These are phyloP conservation scores for Pelagia noctiluca DNA, from an alignment of 30 jellyfish, hydroid and myxozoan species.

Conservation along the genomic window DNA sequence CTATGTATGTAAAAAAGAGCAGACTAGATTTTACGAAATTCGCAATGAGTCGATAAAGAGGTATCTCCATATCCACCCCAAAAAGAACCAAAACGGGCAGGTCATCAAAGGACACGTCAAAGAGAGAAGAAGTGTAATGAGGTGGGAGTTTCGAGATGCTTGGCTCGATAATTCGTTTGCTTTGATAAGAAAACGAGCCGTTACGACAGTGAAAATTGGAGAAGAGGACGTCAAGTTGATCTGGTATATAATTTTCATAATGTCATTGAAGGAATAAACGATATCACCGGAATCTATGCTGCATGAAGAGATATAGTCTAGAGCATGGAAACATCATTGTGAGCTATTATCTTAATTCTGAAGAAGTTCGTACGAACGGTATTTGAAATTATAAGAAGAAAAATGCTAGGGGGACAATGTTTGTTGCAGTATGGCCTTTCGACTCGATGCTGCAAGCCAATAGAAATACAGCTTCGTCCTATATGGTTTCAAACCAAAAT, in stretches of 20 bases:
- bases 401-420: not conserved
- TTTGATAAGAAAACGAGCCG: slow-evolving; percentile 28
- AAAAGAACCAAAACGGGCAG: not conserved
- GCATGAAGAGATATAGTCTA: not conserved
- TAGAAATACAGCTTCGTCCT: not conserved
- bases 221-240: not conserved
- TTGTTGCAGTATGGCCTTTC: not conserved
- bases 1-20: slow-evolving; percentile 3
- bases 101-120: slow-evolving; percentile 2
- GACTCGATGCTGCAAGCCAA: not conserved
- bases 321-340: not conserved
- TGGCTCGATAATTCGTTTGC: not conserved
- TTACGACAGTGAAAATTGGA: not conserved
- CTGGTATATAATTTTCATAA: not conserved
- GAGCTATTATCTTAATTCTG: not conserved
- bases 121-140: not conserved
- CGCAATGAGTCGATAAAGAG: not conserved
- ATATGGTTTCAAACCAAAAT: too few relatives aligned
- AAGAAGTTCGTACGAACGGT: not conserved
- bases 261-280: not conserved
- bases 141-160: slow-evolving; percentile 1
- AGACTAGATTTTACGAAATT: slow-evolving; percentile 15
- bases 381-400: not conserved
- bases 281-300: not conserved
- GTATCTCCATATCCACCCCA: not conserved